phyloP scores from a whole-genome alignment of 2,888 invertebrate species.

The Nomada hirtipes region DNA sequence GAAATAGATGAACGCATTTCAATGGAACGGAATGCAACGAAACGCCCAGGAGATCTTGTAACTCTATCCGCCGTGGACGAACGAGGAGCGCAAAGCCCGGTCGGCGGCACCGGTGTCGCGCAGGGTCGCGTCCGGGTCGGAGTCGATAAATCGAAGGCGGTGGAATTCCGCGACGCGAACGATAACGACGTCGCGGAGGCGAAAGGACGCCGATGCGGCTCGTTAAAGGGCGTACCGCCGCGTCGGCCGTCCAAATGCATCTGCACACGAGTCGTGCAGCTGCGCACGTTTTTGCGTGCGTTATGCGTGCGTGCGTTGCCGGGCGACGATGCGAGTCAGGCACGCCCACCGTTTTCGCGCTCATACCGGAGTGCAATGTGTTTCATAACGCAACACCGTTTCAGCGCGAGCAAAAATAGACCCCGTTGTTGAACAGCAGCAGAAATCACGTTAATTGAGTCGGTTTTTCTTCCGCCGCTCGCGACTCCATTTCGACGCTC shows the following conservation, averaged over 20 bases:
- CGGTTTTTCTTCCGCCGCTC: neutral
- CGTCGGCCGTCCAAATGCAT: constrained; percentile 46
- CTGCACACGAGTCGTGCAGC: constrained; percentile 55
- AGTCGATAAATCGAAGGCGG: constrained; percentile 4
- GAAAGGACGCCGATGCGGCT: constrained; percentile 25
- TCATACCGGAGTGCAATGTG: neutral
- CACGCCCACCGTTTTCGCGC: constrained; percentile 64
- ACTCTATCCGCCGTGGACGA: constrained; percentile 1
- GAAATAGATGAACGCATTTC: constrained; percentile 26
- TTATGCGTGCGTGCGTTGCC: constrained; percentile 58
- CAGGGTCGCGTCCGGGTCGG: too few relatives aligned
- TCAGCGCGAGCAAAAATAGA: too few relatives aligned
- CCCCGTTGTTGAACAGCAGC: neutral
- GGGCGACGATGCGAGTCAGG: constrained; percentile 60
- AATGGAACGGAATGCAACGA: constrained; percentile 7
- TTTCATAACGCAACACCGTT: too few relatives aligned
- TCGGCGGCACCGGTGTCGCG: neutral
- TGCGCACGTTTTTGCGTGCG: constrained; percentile 51
- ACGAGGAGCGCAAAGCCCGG: neutral
- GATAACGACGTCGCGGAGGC: constrained; percentile 25
- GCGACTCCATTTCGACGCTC: constrained; percentile 17
- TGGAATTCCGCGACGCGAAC: neutral
- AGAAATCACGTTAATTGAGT: constrained; percentile 27
- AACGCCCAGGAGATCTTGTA: neutral
- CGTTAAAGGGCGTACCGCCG: constrained; percentile 55